A percentile compares a stretch with the other conserved stretches of the same genome.
Evolutionary conservation across 2,888 invertebrate species (phyloP).

Genomic region (Latrodectus elegans): DNA sequence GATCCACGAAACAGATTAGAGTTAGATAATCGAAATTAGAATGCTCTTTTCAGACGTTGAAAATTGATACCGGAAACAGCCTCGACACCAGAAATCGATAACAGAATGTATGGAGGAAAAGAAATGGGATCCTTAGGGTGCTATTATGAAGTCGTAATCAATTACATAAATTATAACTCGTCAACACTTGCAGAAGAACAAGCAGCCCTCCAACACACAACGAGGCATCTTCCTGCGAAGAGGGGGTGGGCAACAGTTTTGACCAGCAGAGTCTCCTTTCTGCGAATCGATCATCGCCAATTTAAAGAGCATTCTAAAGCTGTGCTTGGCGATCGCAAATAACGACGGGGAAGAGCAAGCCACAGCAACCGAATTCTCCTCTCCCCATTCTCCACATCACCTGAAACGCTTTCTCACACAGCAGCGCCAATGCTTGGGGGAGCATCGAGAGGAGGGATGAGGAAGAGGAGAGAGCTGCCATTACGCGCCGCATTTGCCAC

Average conservation of each 20-base stretch:
- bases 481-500: slow-evolving; percentile 67
- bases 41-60: too few relatives aligned
- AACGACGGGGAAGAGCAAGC: background rate
- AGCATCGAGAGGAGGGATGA: slow-evolving; percentile 11
- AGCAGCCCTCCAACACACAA: too few relatives aligned
- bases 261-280: background rate
- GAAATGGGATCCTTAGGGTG: too few relatives aligned
- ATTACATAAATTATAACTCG: too few relatives aligned
- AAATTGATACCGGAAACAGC: too few relatives aligned
- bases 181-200: too few relatives aligned
- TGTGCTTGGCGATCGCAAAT: slow-evolving; percentile 26
- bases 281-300: slow-evolving; percentile 10
- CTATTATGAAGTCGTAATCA: too few relatives aligned
- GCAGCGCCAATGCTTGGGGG: slow-evolving; percentile 4
- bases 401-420: slow-evolving; percentile 50
- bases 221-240: too few relatives aligned
- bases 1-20: too few relatives aligned
- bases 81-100: too few relatives aligned
- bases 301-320: slow-evolving; percentile 36
- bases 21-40: too few relatives aligned
- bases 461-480: slow-evolving; percentile 37
- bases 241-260: background rate
- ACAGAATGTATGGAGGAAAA: too few relatives aligned
- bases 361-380: background rate
- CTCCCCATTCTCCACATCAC: slow-evolving; percentile 27